These are phyloP conservation scores for Unio delphinus DNA, from an alignment of 2,888 invertebrate species.

Conservation along the genomic window DNA sequence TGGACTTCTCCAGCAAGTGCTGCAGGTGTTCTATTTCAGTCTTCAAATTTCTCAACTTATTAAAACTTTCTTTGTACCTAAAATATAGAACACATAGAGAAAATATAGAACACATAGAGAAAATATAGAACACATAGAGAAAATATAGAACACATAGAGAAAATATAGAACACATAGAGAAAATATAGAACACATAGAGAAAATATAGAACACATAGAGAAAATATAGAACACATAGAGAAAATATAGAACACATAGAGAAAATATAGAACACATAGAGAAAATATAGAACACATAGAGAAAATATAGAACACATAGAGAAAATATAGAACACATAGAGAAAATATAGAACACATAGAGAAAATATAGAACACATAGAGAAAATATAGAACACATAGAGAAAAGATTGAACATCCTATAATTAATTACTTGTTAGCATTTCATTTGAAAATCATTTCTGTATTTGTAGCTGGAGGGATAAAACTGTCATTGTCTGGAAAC, in stretches of 20 bases:
- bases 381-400: not conserved
- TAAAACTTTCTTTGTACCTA: slow-evolving; percentile 68
- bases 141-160: not conserved
- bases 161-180: not conserved
- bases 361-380: too few relatives aligned
- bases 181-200: too few relatives aligned
- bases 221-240: too few relatives aligned
- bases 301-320: not conserved
- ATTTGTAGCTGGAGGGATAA: too few relatives aligned
- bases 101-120: too few relatives aligned
- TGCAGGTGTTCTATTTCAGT: slow-evolving; percentile 71
- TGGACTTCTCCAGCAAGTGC: slow-evolving; percentile 69
- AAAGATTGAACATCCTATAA: not conserved
- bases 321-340: not conserved
- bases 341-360: too few relatives aligned
- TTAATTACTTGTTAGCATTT: not conserved
- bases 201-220: too few relatives aligned
- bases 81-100: not conserved
- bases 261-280: not conserved
- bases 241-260: not conserved
- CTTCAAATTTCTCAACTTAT: slow-evolving; percentile 63
- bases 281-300: too few relatives aligned
- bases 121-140: too few relatives aligned
- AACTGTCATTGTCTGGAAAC: too few relatives aligned
- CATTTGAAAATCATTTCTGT: too few relatives aligned